These are phyloP conservation scores for Drosophila meridionalis DNA, from an alignment of 2,888 invertebrate genomes.

Conservation along the genomic window DNA sequence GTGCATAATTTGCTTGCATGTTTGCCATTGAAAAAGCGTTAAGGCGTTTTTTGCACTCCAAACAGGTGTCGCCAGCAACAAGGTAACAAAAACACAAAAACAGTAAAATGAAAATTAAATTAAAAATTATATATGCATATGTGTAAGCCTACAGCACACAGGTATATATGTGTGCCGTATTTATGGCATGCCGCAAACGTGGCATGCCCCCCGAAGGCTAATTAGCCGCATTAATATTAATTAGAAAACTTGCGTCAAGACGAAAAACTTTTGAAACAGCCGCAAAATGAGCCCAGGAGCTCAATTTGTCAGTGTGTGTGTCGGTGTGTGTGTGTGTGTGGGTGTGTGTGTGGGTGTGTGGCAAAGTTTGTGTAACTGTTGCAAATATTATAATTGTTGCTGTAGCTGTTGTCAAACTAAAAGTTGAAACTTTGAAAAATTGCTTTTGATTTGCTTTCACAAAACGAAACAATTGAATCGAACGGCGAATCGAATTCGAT, in stretches of 20 bases:
- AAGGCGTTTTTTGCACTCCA: constrained; percentile 25
- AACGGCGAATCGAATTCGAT: constrained; percentile 15
- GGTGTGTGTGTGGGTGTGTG: background rate
- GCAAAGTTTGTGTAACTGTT: constrained; percentile 41
- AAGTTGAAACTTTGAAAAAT: constrained; percentile 50
- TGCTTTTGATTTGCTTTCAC: constrained; percentile 61
- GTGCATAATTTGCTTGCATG: constrained; percentile 5
- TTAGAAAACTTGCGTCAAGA: constrained; percentile 64
- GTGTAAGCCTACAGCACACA: background rate
- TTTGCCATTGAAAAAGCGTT: constrained; percentile 39
- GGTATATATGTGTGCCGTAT: background rate
- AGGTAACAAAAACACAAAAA: background rate
- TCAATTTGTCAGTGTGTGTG: constrained; percentile 20
- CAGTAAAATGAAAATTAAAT: constrained; percentile 5
- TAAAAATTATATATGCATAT: background rate
- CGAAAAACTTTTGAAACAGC: constrained; percentile 34
- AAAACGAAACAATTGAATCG: constrained; percentile 40
- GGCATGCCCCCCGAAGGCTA: constrained; percentile 41
- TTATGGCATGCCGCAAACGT: constrained; percentile 3
- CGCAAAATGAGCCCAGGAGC: constrained; percentile 61
- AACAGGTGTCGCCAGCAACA: constrained; percentile 28
- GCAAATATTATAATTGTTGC: constrained; percentile 42
- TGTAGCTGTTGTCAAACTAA: constrained; percentile 47
- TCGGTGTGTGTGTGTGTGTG: background rate
- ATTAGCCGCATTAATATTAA: constrained; percentile 73